These are phyloP conservation scores for Suillia variegata DNA, from an alignment of 2,888 invertebrate species.

Conservation along the genomic window DNA sequence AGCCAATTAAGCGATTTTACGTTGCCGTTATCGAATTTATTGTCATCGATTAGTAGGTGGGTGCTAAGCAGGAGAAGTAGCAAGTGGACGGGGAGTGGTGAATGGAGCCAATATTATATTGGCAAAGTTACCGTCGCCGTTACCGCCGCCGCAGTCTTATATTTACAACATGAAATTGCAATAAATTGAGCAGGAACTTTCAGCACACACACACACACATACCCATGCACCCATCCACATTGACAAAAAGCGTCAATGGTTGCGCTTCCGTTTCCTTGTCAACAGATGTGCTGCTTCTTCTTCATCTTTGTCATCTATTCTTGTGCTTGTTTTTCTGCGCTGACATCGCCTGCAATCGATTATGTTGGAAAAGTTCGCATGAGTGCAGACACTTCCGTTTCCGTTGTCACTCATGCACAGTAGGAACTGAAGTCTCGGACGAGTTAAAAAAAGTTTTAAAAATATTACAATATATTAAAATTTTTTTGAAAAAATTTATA, in stretches of 20 bases:
- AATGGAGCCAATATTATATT: too few species aligned
- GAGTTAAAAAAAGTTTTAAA: too few species aligned
- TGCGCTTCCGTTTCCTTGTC: conserved; percentile 45
- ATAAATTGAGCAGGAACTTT: conserved; percentile 6
- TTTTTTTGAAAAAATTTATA: too few species aligned
- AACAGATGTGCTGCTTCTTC: conserved; percentile 17
- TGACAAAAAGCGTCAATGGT: conserved; percentile 34
- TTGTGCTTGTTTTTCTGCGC: too few species aligned
- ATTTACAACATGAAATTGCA: conserved; percentile 14
- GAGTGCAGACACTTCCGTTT: conserved; percentile 13
- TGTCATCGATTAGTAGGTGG: conserved; percentile 36
- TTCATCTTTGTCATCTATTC: too few species aligned
- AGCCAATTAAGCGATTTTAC: conserved; percentile 52
- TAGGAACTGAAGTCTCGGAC: too few species aligned
- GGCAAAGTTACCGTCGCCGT: too few species aligned
- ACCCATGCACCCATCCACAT: background rate
- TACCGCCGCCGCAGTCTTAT: background rate
- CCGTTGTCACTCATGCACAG: conserved; percentile 6
- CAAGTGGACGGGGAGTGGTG: background rate
- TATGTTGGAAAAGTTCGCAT: background rate
- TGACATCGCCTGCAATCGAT: conserved; percentile 12
- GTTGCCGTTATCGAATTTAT: conserved; percentile 48
- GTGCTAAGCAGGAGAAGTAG: background rate
- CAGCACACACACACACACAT: background rate
- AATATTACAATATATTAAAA: too few species aligned